These are phyloP conservation scores for Lasioglossum pauxillum DNA, from an alignment of 2,888 invertebrate genomes.

Conservation along the genomic window DNA sequence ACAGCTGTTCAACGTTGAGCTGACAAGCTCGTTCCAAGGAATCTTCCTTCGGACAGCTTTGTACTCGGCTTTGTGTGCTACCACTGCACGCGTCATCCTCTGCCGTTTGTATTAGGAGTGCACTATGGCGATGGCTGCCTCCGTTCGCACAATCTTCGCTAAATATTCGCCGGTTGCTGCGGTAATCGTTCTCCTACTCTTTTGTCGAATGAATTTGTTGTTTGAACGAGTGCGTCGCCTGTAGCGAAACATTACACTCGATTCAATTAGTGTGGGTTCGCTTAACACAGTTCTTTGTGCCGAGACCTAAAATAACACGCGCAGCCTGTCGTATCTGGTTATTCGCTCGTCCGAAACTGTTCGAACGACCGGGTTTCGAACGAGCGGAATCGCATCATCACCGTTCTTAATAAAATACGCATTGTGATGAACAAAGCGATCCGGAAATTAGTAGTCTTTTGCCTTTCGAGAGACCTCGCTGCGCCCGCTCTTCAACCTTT, in stretches of 20 bases:
- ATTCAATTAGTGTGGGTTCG: conserved; percentile 54
- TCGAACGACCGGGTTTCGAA: conserved; percentile 48
- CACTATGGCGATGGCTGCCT: background rate
- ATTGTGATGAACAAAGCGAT: background rate
- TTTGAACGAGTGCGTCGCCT: conserved; percentile 14
- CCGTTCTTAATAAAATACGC: conserved; percentile 15
- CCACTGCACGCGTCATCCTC: conserved; percentile 15
- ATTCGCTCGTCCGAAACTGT: conserved; percentile 45
- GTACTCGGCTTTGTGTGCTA: conserved; percentile 32
- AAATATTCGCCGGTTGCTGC: too few species aligned
- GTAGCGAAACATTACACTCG: conserved; percentile 38
- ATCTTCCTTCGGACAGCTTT: conserved; percentile 49
- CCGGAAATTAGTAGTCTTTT: conserved; percentile 8
- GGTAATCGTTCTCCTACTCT: background rate
- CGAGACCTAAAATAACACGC: conserved; percentile 74
- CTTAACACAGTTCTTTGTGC: conserved; percentile 57
- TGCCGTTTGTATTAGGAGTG: background rate
- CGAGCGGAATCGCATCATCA: conserved; percentile 18
- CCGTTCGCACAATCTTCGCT: background rate
- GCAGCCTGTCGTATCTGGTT: conserved; percentile 65
- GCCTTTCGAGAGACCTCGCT: background rate
- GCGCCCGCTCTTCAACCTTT: background rate
- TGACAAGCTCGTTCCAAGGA: conserved; percentile 64
- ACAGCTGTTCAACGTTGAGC: conserved; percentile 64
- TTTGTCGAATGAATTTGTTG: background rate